Base-by-base conservation (phyloP, 1,140 invertebrate species). In the Drosophila orosa region DNA sequence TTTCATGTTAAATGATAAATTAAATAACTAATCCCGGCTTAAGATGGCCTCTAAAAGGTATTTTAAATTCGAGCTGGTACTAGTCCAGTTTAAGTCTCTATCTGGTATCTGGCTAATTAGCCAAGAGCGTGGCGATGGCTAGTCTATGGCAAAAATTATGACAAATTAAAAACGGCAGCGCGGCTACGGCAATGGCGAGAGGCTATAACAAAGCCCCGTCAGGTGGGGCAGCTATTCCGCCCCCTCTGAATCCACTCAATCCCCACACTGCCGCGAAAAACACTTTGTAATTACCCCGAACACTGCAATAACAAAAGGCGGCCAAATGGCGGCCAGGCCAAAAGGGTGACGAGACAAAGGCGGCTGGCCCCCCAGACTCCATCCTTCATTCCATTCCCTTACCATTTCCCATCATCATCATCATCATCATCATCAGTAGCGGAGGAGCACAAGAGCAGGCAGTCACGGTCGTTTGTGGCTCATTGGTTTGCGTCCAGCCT, bases 381-480 rank as follows among this genome's bases (percentile, higher is more conserved):
- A 58, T 27, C 31, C 29, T 54, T 54, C 50, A 54, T 25, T 40
- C 35, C 52, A 40, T 54, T 54, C 31, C 25, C 8, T n/a, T 5
- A 3, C 31, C 66, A 54, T 25, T 29, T 50, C 13, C 29, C 31
- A n/a, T 47, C 47, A 25, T 37, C 72, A 75, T 74, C 61, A 56
- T 62, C 58, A 71, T 58, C 47, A 67, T 29, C 45, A 48, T 3
- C 6, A 24, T 3, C 13, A 68, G 24, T n/a, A 33, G 24, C 17
- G 13, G 47, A 50, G 47, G 31, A 54, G 50, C 50, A 35, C 31
- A n/a, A 19, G 45, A 45, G 31, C 29, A 29, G 47, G 62, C 40
- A 68, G 84, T 89, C 83, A 86, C 80, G 79, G 84, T 74, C 75
- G 84, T 87, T 89, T 87, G 84, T 83, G 83, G 83, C 80, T 87